Evolutionary conservation across 2,797 vertebrate species (phyloP), one percentile per base, ranked within the genome.

Genomic region (Poeciliopsis turneri): DNA sequence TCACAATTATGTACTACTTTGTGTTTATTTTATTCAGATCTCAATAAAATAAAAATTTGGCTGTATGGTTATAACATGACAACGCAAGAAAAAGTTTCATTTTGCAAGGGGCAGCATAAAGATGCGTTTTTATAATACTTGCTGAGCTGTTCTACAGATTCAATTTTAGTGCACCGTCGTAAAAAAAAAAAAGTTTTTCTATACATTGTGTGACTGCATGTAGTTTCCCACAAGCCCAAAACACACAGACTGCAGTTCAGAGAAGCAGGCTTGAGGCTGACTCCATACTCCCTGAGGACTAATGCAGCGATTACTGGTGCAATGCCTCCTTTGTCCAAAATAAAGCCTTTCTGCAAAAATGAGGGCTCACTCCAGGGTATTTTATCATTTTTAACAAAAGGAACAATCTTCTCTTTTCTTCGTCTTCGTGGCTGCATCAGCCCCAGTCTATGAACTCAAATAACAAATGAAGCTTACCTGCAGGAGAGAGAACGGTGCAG

Each of bases 381-480:
- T 85, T 71, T 2, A 45, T 70, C 1, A 28, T 61, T 41, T 51
- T 70, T 16, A 36, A 84, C 84, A 76, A 86, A 86, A 82, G 86
- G 82, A 74, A 33, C 45, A 18, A 77, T 74, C 10, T 78, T 90
- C 77, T 78, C 74, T 55, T 82, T 84, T 85, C 41, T 80, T 78
- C 23, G 43, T 49, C 25, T 77, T 75, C 25, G 33, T 43, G 25
- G 73, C 59, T 74, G 55, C 78, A 49, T 73, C 78, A 45, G 82
- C 83, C 57, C 74, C 74, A 72, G 72, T 84, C 80, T 47, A 66
- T 75, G 76, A 64, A 83, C 80, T 72, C 57, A 55, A 80, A 88
- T 79, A 86, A 86, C 28, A 49, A 59, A 80, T 82, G 74, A 76
- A 81, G 90, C 95, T 93, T 94, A 96, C 96, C 95, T 95, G 92